Percentiles rank a stretch among this genome's conserved stretches.
phyloP scores from a whole-genome alignment of 2,888 invertebrate genomes.

The Emmelina monodactyla region DNA sequence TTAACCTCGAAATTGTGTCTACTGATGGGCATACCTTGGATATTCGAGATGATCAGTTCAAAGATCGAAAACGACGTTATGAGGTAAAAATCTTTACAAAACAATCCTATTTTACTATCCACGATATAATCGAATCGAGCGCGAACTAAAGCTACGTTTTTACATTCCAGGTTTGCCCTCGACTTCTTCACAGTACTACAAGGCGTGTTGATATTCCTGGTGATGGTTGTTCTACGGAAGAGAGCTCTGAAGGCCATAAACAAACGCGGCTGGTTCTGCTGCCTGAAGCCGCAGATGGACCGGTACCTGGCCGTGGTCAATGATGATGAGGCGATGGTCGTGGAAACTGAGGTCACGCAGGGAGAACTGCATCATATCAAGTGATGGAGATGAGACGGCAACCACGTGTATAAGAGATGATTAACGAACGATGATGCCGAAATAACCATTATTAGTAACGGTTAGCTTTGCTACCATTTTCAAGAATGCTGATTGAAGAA shows the following conservation, averaged over 20 bases:
- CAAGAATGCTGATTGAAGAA: too few species aligned
- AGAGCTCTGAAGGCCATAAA: conserved; percentile 50
- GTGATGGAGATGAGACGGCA: too few species aligned
- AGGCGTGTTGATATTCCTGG: conserved; percentile 68
- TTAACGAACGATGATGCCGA: too few species aligned
- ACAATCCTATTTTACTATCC: background rate
- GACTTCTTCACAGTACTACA: conserved; percentile 69
- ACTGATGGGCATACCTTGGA: conserved; percentile 74
- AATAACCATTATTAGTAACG: too few species aligned
- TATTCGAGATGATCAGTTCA: conserved; percentile 68
- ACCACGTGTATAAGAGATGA: too few species aligned
- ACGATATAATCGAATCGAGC: background rate
- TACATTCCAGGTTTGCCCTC: conserved; percentile 56
- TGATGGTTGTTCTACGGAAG: conserved; percentile 65
- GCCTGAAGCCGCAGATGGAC: conserved; percentile 31
- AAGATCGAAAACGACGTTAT: too few species aligned
- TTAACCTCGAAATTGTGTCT: conserved; percentile 69
- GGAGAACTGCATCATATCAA: too few species aligned
- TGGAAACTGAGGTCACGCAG: too few species aligned
- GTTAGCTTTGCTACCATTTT: too few species aligned
- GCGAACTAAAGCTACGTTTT: conserved; percentile 4
- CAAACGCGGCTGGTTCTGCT: conserved; percentile 33
- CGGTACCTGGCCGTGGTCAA: conserved; percentile 36
- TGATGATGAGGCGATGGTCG: conserved; percentile 55
- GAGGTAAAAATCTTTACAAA: background rate